A percentile compares a stretch with the other conserved stretches of the same genome.
Evolutionary conservation across 2,888 invertebrate species (phyloP).

Genomic region (Tuberolachnus salignus): DNA sequence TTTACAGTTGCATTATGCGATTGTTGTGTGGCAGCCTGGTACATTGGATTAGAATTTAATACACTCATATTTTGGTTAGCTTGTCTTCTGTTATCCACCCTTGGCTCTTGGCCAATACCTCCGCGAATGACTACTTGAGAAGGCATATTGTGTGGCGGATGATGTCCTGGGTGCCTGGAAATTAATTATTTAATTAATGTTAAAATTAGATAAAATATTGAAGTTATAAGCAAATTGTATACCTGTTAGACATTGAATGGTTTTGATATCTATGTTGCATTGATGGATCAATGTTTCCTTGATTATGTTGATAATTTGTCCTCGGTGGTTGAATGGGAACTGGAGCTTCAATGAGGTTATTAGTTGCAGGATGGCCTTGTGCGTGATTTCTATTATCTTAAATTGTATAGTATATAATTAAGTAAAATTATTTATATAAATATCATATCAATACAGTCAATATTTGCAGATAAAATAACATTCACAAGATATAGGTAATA

Average conservation of each 20-base stretch:
- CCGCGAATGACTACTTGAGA: conserved; percentile 43
- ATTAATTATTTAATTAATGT: background rate
- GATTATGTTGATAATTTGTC: conserved; percentile 35
- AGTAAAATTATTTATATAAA: background rate
- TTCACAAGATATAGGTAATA: background rate
- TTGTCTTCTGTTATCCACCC: conserved; percentile 40
- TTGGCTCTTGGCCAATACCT: conserved; percentile 21
- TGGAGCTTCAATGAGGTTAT: conserved; percentile 25
- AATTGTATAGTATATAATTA: background rate
- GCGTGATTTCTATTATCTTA: conserved; percentile 36
- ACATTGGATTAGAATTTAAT: conserved; percentile 33
- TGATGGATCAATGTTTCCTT: conserved; percentile 16
- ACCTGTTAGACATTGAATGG: conserved; percentile 30
- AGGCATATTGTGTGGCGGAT: conserved; percentile 27
- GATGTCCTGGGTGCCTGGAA: conserved; percentile 34
- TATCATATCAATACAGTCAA: background rate
- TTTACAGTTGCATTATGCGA: conserved; percentile 25
- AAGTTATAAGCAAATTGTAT: background rate
- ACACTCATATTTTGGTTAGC: conserved; percentile 19
- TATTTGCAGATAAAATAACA: background rate
- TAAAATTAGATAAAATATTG: background rate
- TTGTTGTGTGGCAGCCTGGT: conserved; percentile 23
- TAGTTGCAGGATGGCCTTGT: conserved; percentile 11
- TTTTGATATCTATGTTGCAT: conserved; percentile 50
- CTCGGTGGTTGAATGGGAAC: conserved; percentile 5